A percentile compares a stretch with the other conserved stretches of the same genome.
These are phyloP conservation scores for Neoseiulus cucumeris DNA, from an alignment of 1,140 invertebrate species.

Conservation along the genomic window DNA sequence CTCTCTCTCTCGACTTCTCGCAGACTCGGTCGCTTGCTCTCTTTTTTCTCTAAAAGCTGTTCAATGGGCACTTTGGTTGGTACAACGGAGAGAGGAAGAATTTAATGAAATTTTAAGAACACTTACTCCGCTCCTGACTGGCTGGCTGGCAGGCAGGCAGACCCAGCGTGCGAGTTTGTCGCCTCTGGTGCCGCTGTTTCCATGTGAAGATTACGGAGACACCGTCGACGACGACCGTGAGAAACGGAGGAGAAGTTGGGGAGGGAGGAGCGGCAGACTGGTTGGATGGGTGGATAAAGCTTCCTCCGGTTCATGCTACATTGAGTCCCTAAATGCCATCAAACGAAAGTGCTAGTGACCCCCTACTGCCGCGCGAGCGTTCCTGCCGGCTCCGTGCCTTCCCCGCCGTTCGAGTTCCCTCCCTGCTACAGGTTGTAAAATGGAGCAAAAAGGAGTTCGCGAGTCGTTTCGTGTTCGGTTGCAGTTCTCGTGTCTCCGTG, in stretches of 20 bases:
- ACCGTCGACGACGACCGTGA: neutral
- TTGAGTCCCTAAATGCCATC: slow-evolving; percentile 7
- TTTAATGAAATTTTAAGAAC: slow-evolving; percentile 12
- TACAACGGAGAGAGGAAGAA: neutral
- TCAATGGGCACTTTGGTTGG: too few species aligned
- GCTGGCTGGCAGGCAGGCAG: neutral
- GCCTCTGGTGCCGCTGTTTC: neutral
- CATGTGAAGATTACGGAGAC: neutral
- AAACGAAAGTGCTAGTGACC: too few species aligned
- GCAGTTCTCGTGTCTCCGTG: too few species aligned
- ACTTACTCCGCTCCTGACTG: neutral
- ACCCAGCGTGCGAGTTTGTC: neutral
- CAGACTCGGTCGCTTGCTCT: too few species aligned
- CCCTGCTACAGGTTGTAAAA: too few species aligned
- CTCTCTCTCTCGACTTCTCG: too few species aligned
- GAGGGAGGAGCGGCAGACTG: neutral
- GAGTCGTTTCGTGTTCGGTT: too few species aligned
- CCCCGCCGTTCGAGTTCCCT: too few species aligned
- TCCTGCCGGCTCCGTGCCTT: too few species aligned
- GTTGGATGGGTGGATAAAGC: neutral
- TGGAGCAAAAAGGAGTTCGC: too few species aligned
- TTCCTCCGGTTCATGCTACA: slow-evolving; percentile 2
- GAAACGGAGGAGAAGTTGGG: neutral
- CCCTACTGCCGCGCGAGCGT: too few species aligned
- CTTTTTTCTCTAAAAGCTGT: too few species aligned